Evolutionary conservation across 2,797 vertebrate species (phyloP).

Genomic region (Pseudochaenichthys georgianus): DNA sequence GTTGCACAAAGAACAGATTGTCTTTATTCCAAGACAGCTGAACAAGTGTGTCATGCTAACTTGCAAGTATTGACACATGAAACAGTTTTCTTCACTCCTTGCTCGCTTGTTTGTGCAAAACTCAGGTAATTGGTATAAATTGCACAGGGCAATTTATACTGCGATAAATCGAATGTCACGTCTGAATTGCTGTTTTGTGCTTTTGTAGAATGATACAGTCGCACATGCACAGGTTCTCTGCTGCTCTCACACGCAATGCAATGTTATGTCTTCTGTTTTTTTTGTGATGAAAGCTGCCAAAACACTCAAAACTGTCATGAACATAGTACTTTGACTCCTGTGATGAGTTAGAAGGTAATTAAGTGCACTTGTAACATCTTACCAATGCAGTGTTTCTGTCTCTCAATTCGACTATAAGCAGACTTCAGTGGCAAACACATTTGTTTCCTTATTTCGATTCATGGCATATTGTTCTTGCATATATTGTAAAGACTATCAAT

Average conservation of each 20-base stretch:
- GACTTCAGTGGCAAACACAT: background rate
- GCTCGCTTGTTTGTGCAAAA: constrained; percentile 47
- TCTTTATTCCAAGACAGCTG: constrained; percentile 20
- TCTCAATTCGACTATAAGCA: background rate
- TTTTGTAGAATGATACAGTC: background rate
- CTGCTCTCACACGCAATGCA: background rate
- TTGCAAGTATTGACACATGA: constrained; percentile 42
- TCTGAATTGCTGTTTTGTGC: constrained; percentile 20
- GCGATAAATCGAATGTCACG: constrained; percentile 17
- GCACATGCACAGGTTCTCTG: background rate
- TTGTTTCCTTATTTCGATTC: background rate
- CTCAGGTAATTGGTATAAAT: constrained; percentile 26
- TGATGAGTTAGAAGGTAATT: background rate
- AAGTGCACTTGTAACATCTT: background rate
- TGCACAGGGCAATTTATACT: constrained; percentile 47
- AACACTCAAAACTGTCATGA: background rate
- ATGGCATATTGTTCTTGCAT: background rate
- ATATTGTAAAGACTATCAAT: background rate
- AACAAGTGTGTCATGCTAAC: constrained; percentile 16
- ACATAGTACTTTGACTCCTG: background rate
- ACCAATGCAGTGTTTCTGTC: background rate
- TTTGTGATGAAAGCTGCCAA: background rate
- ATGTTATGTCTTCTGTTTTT: background rate
- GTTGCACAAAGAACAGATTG: constrained; percentile 22
- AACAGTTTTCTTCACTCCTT: constrained; percentile 14